Percentiles rank a stretch among this genome's conserved stretches.
Evolutionary conservation across 2,113 vertebrate species (phyloP).

Genomic region (Geococcyx californianus): DNA sequence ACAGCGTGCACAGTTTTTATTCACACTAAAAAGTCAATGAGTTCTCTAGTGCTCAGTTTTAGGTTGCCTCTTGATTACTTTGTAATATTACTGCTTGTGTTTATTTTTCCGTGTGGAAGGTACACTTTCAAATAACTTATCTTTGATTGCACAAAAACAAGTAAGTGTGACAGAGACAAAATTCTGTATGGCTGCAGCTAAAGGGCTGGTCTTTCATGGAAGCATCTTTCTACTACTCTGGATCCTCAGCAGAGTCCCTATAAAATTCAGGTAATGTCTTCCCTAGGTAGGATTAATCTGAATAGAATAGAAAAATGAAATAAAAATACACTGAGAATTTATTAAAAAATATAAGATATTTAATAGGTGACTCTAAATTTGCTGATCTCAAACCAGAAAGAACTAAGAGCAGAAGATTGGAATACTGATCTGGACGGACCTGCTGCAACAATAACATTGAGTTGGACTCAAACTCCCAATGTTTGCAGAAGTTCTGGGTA

Average conservation of each 20-base stretch:
- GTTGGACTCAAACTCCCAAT: neutral
- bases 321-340: neutral
- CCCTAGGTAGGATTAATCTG: neutral
- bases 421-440: neutral
- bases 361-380: neutral
- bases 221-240: neutral
- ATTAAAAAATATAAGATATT: neutral
- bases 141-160: neutral
- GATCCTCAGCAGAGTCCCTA: neutral
- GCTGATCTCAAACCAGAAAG: neutral
- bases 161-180: neutral
- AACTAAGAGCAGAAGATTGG: neutral
- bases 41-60: neutral
- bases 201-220: neutral
- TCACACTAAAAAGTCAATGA: neutral
- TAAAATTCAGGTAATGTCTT: neutral
- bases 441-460: neutral
- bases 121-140: neutral
- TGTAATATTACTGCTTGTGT: neutral
- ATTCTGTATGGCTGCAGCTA: neutral
- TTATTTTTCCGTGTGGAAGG: neutral
- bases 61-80: neutral
- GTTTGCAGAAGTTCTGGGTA: neutral
- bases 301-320: neutral
- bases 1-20: neutral